phyloP scores from a whole-genome alignment of 35 echinoderm and acorn worm genomes.

The Ophioderma brevispina region DNA sequence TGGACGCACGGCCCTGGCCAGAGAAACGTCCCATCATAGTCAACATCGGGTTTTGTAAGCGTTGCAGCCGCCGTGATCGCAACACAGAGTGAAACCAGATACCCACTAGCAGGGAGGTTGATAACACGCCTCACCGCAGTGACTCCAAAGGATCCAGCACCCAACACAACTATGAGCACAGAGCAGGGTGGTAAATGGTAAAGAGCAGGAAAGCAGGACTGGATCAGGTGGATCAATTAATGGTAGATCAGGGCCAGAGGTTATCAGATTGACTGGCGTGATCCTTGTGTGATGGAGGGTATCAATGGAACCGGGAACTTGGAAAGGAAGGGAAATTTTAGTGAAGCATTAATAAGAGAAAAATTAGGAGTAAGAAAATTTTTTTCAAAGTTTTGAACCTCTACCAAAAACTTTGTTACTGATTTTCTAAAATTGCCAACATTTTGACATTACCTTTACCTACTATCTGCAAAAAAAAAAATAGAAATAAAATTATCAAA shows the following conservation, averaged over 20 bases:
- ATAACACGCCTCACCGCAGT: conserved; percentile 87
- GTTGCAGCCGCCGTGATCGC: conserved; percentile 79
- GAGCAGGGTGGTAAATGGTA: conserved; percentile 48
- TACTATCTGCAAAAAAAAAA: no score
- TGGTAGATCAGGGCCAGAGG: not conserved
- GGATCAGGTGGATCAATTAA: not conserved
- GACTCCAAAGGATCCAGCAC: conserved; percentile 67
- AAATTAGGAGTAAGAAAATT: conserved; percentile 80
- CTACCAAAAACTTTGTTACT: no score
- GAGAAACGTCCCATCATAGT: conserved; percentile 93
- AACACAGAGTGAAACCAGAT: conserved; percentile 70
- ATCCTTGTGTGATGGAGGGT: conserved; percentile 70
- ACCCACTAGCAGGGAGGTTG: conserved; percentile 68
- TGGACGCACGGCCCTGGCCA: conserved; percentile 41
- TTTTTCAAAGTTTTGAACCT: no score
- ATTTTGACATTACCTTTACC: no score
- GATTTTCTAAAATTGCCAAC: no score
- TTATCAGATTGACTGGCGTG: conserved; percentile 25
- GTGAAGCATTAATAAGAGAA: conserved; percentile 84
- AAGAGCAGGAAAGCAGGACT: not conserved
- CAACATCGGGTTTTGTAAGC: conserved; percentile 82
- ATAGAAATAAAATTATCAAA: no score
- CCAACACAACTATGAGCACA: conserved; percentile 68
- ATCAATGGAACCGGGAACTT: conserved; percentile 87
- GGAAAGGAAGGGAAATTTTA: conserved; percentile 84